Conservation (phyloP, 2,888 invertebrate genomes). For the Herminia tarsipennalis region DNA sequence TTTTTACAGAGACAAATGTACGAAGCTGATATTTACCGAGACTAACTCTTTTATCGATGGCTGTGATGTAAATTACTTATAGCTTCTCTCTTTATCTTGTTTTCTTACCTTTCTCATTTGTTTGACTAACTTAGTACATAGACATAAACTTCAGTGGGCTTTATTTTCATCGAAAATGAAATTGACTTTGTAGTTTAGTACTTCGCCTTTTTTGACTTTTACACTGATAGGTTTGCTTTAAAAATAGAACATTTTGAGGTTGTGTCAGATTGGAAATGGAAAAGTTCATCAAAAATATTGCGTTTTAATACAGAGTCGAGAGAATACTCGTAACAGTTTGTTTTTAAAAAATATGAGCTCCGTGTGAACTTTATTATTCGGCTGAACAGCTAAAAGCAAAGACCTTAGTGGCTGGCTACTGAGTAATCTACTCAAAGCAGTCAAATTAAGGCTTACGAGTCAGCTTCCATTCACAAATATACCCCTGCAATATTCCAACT, state of each 20-base stretch:
- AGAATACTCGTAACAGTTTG: no score
- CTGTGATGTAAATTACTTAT: slow-evolving; percentile 38
- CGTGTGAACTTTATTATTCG: neutral
- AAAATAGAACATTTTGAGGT: no score
- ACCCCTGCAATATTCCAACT: no score
- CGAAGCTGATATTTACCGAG: slow-evolving; percentile 26
- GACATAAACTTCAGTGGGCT: neutral
- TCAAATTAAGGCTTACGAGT: no score
- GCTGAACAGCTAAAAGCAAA: neutral
- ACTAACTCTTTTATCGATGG: slow-evolving; percentile 37
- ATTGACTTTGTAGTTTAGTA: neutral
- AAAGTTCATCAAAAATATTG: no score
- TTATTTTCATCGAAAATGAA: no score
- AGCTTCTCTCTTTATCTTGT: slow-evolving; percentile 26
- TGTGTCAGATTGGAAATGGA: no score
- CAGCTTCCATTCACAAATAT: neutral
- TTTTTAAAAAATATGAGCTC: neutral
- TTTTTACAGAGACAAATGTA: slow-evolving; percentile 33
- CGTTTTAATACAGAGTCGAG: no score
- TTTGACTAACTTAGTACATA: slow-evolving; percentile 13
- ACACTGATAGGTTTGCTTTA: no score
- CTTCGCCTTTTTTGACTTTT: no score
- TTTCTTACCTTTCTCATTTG: slow-evolving; percentile 29
- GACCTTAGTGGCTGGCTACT: no score
- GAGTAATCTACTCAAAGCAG: no score